Evolutionary conservation across 2,797 vertebrate genomes (phyloP).

Genomic region (Anisognathus igniventris): DNA sequence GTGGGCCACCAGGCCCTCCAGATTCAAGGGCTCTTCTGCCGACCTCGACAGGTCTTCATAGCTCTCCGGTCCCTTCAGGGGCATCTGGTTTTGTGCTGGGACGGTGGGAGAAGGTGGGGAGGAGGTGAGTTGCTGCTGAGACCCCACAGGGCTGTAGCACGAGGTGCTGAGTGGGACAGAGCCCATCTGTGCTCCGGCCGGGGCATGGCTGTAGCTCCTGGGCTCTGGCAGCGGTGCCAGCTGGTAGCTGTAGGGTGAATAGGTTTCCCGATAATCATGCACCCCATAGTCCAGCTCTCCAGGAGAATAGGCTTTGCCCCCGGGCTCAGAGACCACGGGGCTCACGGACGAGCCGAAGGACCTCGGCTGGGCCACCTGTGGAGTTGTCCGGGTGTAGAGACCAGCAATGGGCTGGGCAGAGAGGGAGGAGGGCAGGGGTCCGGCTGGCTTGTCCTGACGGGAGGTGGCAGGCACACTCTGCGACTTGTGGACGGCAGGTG

Average conservation of each 20-base stretch:
- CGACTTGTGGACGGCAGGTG: conserved; percentile 83
- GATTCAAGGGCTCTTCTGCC: conserved; percentile 82
- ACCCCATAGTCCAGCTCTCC: conserved; percentile 49
- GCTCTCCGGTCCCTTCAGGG: conserved; percentile 55
- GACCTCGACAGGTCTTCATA: conserved; percentile 71
- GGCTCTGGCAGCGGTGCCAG: background rate
- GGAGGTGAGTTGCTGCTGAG: conserved; percentile 66
- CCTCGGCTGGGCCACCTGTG: conserved; percentile 64
- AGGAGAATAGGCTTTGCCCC: conserved; percentile 62
- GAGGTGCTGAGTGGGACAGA: conserved; percentile 49
- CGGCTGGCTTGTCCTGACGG: conserved; percentile 49
- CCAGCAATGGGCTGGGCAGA: conserved; percentile 75
- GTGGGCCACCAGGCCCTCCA: conserved; percentile 94
- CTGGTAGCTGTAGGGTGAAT: conserved; percentile 65
- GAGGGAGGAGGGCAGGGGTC: conserved; percentile 77
- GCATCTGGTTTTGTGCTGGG: conserved; percentile 60
- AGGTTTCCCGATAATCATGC: conserved; percentile 59
- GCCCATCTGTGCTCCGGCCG: conserved; percentile 72
- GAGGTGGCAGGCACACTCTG: conserved; percentile 79
- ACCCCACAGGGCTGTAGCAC: conserved; percentile 50
- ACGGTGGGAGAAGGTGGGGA: conserved; percentile 46
- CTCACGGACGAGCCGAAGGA: conserved; percentile 28
- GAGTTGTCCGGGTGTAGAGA: conserved; percentile 59
- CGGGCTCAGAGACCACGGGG: conserved; percentile 3
- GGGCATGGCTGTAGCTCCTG: conserved; percentile 67